Evolutionary conservation across 2,888 invertebrate genomes (phyloP), one percentile per base, ranked within the genome.

Genomic region (Scaptomyza reducta): DNA sequence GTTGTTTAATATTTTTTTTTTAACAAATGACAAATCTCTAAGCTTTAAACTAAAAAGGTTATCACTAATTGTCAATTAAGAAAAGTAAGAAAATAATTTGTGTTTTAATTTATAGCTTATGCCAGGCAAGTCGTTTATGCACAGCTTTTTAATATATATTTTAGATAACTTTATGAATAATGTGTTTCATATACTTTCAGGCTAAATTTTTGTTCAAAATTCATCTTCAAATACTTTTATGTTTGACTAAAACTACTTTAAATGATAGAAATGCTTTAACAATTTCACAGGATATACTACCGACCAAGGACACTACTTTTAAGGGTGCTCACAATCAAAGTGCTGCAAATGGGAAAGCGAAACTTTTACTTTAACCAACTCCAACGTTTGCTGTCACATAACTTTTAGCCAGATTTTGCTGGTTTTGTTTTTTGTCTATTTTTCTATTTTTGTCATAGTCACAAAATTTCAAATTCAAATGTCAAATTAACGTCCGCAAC

Each of bases 401-500:
- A 75, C 56, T 71, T 74, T 74, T 60, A 13, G 18, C 13, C 40
- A 27, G 58, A 31, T 40, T 55, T 55, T 49, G 16, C 35, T 40
- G 38, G 16, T 14, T 59, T 42, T 27, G 10, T 31, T 22, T 27
- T 50, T n/a, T 9, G 31, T 14, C 14, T 13, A 11, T 41, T 29
- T 35, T 51, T 56, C 38, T 14, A 14, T 14, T 33, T 49, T 44
- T 55, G 16, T 47, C 10, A 9, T 14, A 62, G 65, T 66, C 18
- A 40, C 56, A 62, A 70, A 50, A 62, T 72, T 78, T 58, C 38
- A 60, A 78, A 77, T 78, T 77, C 64, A 79, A 79, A 70, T 74
- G 78, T 77, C 78, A 79, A 79, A 79, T 79, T 79, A 79, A 77
- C 57, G 80, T 79, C 71, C 59, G 63, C 62, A 66, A 74, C 64